These are phyloP conservation scores for Ormyrus thymus DNA, from an alignment of 2,888 invertebrate genomes.

Conservation along the genomic window DNA sequence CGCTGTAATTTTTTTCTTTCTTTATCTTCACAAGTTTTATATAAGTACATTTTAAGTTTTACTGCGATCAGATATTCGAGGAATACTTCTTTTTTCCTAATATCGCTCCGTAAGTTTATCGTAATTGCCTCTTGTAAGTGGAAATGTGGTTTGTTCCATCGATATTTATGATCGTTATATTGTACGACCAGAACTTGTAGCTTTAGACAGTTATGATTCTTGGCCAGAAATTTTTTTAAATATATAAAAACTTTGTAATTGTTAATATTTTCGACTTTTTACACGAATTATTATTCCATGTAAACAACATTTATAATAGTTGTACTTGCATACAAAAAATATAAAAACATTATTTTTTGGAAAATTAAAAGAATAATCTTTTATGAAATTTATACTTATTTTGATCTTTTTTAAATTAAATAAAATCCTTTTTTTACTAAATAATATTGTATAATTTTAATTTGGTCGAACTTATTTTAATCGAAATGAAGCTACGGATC, in stretches of 20 bases:
- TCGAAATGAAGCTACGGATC: neutral
- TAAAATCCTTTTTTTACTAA: no score
- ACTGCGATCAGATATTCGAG: slow-evolving; percentile 60
- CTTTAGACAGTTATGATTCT: neutral
- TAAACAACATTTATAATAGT: no score
- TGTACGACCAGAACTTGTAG: neutral
- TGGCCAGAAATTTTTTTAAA: neutral
- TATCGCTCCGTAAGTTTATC: slow-evolving; percentile 60
- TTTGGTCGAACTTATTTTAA: no score
- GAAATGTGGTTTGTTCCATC: slow-evolving; percentile 11
- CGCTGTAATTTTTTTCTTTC: slow-evolving; percentile 54
- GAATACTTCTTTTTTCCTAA: slow-evolving; percentile 65
- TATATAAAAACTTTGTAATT: no score
- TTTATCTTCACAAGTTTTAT: slow-evolving; percentile 56
- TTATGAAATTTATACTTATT: no score
- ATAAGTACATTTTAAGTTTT: slow-evolving; percentile 61
- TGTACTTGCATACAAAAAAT: no score
- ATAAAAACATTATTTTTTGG: no score
- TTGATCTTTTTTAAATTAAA: no score
- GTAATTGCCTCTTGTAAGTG: slow-evolving; percentile 14
- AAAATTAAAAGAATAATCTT: no score
- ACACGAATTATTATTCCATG: no score
- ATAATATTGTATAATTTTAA: no score
- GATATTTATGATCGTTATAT: neutral
- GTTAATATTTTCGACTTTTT: no score